Percentiles rank a stretch among this genome's conserved stretches.
Evolutionary conservation across 1,140 invertebrate genomes (phyloP).

Genomic region (Myzus persicae): DNA sequence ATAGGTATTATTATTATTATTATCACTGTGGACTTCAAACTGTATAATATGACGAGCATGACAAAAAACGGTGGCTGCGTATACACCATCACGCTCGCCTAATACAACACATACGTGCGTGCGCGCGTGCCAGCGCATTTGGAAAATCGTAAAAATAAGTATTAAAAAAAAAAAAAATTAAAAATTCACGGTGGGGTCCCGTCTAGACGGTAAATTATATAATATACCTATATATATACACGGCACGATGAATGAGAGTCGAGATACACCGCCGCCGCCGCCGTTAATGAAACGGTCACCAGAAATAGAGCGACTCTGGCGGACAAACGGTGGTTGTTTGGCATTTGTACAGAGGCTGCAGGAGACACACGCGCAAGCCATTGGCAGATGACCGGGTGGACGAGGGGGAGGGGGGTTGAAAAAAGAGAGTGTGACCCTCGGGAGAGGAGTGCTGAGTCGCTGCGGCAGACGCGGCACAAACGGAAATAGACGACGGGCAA

Average conservation of each 20-base stretch:
- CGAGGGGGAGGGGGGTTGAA: neutral
- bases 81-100: neutral
- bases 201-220: conserved; percentile 40
- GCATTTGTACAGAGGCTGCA: neutral
- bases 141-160: conserved; percentile 24
- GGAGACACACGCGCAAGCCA: neutral
- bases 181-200: conserved; percentile 51
- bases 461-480: neutral
- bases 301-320: conserved; percentile 42
- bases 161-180: conserved; percentile 25
- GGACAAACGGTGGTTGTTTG: conserved; percentile 7
- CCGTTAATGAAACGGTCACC: conserved; percentile 52
- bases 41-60: neutral
- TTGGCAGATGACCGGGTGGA: neutral
- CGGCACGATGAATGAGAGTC: conserved; percentile 42
- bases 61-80: neutral
- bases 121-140: neutral
- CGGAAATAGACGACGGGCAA: conserved; percentile 41
- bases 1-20: too few species aligned
- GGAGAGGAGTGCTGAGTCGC: neutral
- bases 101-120: neutral
- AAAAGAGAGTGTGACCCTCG: neutral
- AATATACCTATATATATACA: neutral
- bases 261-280: neutral
- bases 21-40: neutral